Conservation (phyloP, 1,140 invertebrate genomes). For the Saccostrea glomerata region DNA sequence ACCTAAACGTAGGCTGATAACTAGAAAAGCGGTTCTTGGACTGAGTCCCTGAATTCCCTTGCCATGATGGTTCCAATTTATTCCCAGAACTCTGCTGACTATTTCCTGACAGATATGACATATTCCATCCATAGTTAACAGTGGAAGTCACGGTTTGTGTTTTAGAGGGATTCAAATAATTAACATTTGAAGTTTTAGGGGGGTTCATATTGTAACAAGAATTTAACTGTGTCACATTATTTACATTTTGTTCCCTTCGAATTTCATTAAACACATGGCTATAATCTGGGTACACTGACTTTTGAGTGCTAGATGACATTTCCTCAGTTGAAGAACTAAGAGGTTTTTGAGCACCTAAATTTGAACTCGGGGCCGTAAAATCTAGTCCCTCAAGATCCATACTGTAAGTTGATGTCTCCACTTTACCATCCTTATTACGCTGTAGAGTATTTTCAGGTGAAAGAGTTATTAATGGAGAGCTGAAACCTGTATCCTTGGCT, state of each 20-base stretch:
- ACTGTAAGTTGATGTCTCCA: slow-evolving; percentile 22
- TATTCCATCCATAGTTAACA: not conserved
- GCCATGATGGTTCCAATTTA: not conserved
- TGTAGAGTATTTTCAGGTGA: slow-evolving; percentile 2
- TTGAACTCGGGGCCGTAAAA: slow-evolving; percentile 51
- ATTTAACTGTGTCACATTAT: slow-evolving; percentile 55
- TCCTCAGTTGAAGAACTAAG: slow-evolving; percentile 59
- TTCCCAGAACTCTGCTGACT: slow-evolving; percentile 25
- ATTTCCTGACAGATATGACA: slow-evolving; percentile 15
- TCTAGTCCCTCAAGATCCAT: slow-evolving; percentile 69
- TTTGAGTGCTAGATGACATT: slow-evolving; percentile 4
- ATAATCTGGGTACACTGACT: slow-evolving; percentile 70
- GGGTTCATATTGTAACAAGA: slow-evolving; percentile 46
- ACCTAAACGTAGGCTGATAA: not conserved
- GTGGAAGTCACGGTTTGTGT: not conserved
- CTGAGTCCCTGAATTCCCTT: not conserved
- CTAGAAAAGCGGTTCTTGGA: not conserved
- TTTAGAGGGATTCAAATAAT: slow-evolving; percentile 1
- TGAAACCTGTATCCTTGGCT: not conserved
- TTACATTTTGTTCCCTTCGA: not conserved
- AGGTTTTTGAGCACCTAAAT: slow-evolving; percentile 26
- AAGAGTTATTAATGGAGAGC: not conserved
- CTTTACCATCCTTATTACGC: not conserved
- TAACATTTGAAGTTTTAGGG: not conserved
- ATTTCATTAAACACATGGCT: slow-evolving; percentile 71